Conservation (phyloP, 2,797 vertebrate species). For the Danio aesculapii region DNA sequence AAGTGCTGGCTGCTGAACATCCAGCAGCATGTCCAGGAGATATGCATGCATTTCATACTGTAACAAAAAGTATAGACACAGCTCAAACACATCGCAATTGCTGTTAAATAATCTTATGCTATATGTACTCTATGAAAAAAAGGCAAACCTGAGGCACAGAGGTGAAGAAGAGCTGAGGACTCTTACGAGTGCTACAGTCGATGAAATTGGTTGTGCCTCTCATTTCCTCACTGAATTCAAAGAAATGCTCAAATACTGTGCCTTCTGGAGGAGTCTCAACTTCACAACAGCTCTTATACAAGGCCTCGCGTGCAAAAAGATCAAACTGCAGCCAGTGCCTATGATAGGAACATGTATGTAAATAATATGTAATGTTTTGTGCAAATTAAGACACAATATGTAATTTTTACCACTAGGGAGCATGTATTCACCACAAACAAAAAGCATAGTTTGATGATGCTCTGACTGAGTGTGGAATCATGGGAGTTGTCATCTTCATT, state of each 20-base stretch:
- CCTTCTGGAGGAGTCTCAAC: constrained; percentile 74
- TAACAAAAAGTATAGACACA: constrained; percentile 3
- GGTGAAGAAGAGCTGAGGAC: constrained; percentile 55
- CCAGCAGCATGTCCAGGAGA: constrained; percentile 79
- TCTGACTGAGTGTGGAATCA: too few relatives aligned
- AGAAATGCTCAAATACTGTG: constrained; percentile 83
- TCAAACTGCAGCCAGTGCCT: constrained; percentile 85
- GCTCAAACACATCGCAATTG: background rate
- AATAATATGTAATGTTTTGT: too few relatives aligned
- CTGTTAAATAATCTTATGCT: background rate
- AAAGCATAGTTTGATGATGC: too few relatives aligned
- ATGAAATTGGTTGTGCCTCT: constrained; percentile 61
- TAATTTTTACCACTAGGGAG: too few relatives aligned
- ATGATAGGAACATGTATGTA: constrained; percentile 30
- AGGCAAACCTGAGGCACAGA: constrained; percentile 79
- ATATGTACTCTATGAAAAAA: background rate
- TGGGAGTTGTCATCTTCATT: too few relatives aligned
- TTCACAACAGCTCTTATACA: constrained; percentile 70
- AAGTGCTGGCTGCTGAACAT: constrained; percentile 78
- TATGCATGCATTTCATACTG: constrained; percentile 73
- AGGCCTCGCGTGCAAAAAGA: constrained; percentile 71
- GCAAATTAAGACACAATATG: too few relatives aligned
- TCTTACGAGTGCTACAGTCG: constrained; percentile 60
- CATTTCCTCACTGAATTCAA: constrained; percentile 67
- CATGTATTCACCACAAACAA: too few relatives aligned